Evolutionary conservation across 2,113 vertebrate genomes (phyloP).

Genomic region (Macquaria australasica): DNA sequence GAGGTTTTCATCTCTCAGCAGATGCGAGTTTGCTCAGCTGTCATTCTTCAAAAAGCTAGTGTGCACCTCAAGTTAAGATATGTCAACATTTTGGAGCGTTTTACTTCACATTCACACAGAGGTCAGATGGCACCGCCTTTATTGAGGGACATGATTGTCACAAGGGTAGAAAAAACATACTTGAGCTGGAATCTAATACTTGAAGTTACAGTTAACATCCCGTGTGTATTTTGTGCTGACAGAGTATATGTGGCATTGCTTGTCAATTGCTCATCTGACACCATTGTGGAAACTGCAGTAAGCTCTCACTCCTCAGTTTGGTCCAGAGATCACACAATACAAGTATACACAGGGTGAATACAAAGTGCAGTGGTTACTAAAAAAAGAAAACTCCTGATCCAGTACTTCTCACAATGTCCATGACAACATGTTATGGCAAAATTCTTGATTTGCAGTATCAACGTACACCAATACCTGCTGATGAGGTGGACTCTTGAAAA

Average conservation of each 20-base stretch:
- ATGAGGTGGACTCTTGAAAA: conserved; percentile 42
- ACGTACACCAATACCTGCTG: conserved; percentile 4
- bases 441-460: conserved; percentile 15
- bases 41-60: background rate
- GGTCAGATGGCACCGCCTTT: conserved; percentile 60
- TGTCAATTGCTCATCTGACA: conserved; percentile 3
- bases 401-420: conserved; percentile 15
- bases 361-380: conserved; percentile 36
- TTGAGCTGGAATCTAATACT: conserved; percentile 15
- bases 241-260: background rate
- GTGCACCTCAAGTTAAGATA: background rate
- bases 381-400: background rate
- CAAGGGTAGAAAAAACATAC: conserved; percentile 32
- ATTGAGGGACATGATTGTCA: conserved; percentile 60
- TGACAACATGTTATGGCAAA: conserved; percentile 16
- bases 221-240: conserved; percentile 30
- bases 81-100: background rate
- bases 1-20: background rate
- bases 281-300: conserved; percentile 1
- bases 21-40: background rate
- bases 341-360: conserved; percentile 5
- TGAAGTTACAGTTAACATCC: conserved; percentile 12
- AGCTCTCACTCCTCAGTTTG: conserved; percentile 28
- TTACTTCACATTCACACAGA: conserved; percentile 11
- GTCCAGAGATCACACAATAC: conserved; percentile 34